Percentiles rank a stretch among this genome's conserved stretches.
Conservation (phyloP, 2,888 invertebrate species). For the Cosmia pyralina region DNA sequence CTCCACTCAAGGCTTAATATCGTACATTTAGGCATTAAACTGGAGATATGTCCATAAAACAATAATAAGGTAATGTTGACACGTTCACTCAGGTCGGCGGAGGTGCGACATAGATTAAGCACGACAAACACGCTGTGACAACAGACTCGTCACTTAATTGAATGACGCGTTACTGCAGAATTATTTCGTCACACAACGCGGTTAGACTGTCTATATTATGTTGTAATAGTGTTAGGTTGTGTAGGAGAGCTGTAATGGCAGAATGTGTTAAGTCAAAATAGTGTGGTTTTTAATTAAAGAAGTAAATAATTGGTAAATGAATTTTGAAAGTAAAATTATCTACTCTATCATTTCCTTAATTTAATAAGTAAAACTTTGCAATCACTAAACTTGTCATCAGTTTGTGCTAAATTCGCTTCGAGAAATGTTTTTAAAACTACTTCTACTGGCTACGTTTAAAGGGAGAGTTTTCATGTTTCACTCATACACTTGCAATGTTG, state of each 20-base stretch:
- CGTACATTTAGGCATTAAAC: constrained; percentile 13
- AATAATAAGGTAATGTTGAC: constrained; percentile 44
- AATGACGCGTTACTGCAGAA: constrained; percentile 60
- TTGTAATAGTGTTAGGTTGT: constrained; percentile 19
- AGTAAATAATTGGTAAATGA: no score
- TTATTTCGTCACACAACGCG: constrained; percentile 62
- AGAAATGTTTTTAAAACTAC: neutral
- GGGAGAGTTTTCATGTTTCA: constrained; percentile 9
- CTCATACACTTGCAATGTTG: neutral
- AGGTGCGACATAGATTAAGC: constrained; percentile 56
- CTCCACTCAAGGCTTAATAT: neutral
- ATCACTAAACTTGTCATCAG: neutral
- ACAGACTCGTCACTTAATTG: constrained; percentile 62
- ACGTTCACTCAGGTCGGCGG: constrained; percentile 25
- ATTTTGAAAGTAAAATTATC: neutral
- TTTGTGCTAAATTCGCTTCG: neutral
- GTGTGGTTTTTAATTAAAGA: no score
- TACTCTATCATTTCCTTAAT: neutral
- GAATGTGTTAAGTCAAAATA: neutral
- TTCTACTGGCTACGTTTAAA: neutral
- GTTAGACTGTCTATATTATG: constrained; percentile 39
- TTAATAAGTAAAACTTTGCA: neutral
- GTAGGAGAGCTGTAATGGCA: neutral
- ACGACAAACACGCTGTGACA: constrained; percentile 51
- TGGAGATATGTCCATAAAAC: constrained; percentile 37